Evolutionary conservation across 2,888 invertebrate species (phyloP).

Genomic region (Tuberolachnus salignus): DNA sequence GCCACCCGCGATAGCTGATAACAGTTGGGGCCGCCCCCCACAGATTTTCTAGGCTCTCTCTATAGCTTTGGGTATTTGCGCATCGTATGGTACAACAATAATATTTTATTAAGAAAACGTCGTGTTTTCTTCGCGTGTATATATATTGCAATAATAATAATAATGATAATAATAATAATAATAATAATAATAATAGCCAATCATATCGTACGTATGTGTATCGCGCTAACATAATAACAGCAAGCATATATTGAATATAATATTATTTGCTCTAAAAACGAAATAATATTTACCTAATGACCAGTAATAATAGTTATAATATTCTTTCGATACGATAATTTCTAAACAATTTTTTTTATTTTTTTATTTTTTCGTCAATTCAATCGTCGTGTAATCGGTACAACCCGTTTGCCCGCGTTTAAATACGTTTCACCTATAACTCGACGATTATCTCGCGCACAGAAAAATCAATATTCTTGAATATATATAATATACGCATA

Average conservation of each 20-base stretch:
- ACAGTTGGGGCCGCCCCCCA: no score
- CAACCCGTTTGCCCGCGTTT: no score
- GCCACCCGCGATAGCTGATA: no score
- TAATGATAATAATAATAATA: no score
- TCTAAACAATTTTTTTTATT: constrained; percentile 10
- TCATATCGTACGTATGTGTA: not conserved
- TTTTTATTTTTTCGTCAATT: not conserved
- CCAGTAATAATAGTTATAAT: not conserved
- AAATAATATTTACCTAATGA: constrained; percentile 34
- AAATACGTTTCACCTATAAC: no score
- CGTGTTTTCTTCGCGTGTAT: not conserved
- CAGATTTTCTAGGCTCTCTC: no score
- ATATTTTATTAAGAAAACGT: constrained; percentile 41
- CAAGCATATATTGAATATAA: not conserved
- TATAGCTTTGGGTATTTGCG: not conserved
- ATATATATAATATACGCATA: no score
- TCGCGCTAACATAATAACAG: constrained; percentile 16
- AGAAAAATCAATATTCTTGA: no score
- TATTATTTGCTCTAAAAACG: constrained; percentile 20
- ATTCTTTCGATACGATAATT: not conserved
- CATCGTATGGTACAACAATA: constrained; percentile 22
- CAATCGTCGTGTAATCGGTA: no score
- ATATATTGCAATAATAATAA: no score
- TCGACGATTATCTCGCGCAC: no score
- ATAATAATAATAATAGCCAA: no score